phyloP scores from a whole-genome alignment of 2,113 vertebrate species.

The Colius striatus region DNA sequence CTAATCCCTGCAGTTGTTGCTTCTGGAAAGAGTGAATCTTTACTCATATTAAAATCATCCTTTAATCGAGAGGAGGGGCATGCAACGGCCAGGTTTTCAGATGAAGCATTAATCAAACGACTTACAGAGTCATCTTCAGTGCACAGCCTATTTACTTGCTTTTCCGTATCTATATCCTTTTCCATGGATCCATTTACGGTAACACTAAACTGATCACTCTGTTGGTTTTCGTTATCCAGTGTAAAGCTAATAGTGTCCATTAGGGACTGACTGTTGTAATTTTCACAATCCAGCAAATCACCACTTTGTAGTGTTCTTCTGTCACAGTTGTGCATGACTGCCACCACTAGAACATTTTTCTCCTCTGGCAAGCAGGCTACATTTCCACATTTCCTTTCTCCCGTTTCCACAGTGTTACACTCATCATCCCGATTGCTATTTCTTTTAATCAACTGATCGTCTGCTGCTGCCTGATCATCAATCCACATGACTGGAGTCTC shows the following conservation, averaged over 20 bases:
- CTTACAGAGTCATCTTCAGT: constrained; percentile 62
- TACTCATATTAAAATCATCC: constrained; percentile 65
- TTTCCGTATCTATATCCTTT: constrained; percentile 74
- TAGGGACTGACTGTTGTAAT: constrained; percentile 70
- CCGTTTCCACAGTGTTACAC: constrained; percentile 62
- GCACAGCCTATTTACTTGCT: constrained; percentile 64
- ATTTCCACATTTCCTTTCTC: constrained; percentile 71
- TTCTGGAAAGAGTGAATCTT: constrained; percentile 50
- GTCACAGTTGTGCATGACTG: constrained; percentile 81
- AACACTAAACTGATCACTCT: constrained; percentile 73
- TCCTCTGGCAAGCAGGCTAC: constrained; percentile 73
- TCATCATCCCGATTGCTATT: constrained; percentile 63
- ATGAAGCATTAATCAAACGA: constrained; percentile 50
- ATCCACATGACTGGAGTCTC: constrained; percentile 81
- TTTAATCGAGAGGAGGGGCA: constrained; percentile 66
- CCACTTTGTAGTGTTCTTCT: constrained; percentile 69
- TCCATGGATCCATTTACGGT: constrained; percentile 76
- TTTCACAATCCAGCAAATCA: constrained; percentile 75
- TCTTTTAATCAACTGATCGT: constrained; percentile 74
- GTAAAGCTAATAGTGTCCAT: constrained; percentile 77
- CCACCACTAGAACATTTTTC: constrained; percentile 80
- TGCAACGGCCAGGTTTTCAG: constrained; percentile 59
- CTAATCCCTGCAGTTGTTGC: constrained; percentile 62
- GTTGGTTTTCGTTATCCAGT: constrained; percentile 76
- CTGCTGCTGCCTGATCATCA: constrained; percentile 83